Evolutionary conservation across 2,113 vertebrate species (phyloP).

Genomic region (Pachycephala philippinensis): DNA sequence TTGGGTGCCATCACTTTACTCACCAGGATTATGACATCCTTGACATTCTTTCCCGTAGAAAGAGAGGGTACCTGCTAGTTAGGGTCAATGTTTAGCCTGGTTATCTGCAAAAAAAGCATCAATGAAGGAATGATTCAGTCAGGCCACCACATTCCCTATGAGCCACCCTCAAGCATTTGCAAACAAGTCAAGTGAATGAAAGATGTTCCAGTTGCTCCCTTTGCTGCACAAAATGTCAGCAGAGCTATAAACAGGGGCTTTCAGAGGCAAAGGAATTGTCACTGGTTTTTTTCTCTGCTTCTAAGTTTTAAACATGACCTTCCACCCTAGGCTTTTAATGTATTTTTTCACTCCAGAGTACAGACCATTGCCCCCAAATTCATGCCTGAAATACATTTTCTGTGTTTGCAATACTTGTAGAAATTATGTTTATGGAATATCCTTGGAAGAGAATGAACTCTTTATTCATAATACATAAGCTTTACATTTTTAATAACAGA

Average conservation of each 20-base stretch:
- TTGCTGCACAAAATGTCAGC: not conserved
- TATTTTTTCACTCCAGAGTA: not conserved
- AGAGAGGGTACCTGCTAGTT: not conserved
- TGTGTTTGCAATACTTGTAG: constrained; percentile 21
- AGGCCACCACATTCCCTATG: not conserved
- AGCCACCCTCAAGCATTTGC: not conserved
- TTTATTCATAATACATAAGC: constrained; percentile 66
- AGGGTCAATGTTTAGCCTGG: constrained; percentile 13
- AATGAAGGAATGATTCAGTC: not conserved
- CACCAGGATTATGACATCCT: not conserved
- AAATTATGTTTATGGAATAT: constrained; percentile 67
- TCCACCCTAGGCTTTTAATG: not conserved
- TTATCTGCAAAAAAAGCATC: constrained; percentile 42
- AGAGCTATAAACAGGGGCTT: not conserved
- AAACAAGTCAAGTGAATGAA: constrained; percentile 17
- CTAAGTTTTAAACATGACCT: constrained; percentile 25
- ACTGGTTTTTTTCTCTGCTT: constrained; percentile 9
- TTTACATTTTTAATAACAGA: constrained; percentile 74
- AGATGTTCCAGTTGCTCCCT: not conserved
- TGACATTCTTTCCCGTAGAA: not conserved
- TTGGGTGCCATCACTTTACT: not conserved
- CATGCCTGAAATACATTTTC: constrained; percentile 7
- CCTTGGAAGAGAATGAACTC: constrained; percentile 43
- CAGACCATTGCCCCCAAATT: not conserved
- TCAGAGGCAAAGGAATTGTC: not conserved